Percentiles rank a stretch among this genome's conserved stretches.
phyloP scores from a whole-genome alignment of 2,888 invertebrate genomes.

The Callimorpha dominula region DNA sequence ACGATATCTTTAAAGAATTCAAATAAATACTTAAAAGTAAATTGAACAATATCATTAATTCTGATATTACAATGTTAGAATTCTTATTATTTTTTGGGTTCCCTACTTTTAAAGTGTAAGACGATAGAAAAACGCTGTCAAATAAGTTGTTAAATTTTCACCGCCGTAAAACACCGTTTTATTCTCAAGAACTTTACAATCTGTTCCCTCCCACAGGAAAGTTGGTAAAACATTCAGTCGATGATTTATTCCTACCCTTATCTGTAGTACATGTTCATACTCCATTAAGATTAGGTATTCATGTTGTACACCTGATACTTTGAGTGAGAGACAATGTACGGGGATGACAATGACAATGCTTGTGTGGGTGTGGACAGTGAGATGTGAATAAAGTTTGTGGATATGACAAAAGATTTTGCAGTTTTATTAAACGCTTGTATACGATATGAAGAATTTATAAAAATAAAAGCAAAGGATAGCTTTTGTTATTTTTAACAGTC shows the following conservation, averaged over 20 bases:
- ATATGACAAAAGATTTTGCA: constrained; percentile 4
- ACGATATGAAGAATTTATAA: background rate
- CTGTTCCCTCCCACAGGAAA: constrained; percentile 82
- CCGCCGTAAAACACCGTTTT: constrained; percentile 48
- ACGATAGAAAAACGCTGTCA: constrained; percentile 50
- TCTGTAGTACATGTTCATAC: constrained; percentile 69
- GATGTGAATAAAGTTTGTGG: background rate
- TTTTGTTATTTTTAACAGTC: no score
- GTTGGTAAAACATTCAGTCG: constrained; percentile 72
- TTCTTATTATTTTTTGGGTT: background rate
- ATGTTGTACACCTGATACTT: constrained; percentile 83
- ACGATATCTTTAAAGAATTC: no score
- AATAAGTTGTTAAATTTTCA: constrained; percentile 47
- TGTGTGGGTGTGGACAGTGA: constrained; percentile 25
- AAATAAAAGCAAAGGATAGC: no score
- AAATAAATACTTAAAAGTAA: no score
- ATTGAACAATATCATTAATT: no score
- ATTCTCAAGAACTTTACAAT: constrained; percentile 66
- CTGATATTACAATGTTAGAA: background rate
- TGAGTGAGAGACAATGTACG: constrained; percentile 66
- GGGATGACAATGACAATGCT: background rate
- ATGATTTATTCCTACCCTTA: constrained; percentile 82
- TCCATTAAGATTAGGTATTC: constrained; percentile 86
- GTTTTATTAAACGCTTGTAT: background rate
- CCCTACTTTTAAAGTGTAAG: constrained; percentile 16